Base-by-base conservation (phyloP, 92 coral and sea anemone genomes). In the Zoanthus gigantus region DNA sequence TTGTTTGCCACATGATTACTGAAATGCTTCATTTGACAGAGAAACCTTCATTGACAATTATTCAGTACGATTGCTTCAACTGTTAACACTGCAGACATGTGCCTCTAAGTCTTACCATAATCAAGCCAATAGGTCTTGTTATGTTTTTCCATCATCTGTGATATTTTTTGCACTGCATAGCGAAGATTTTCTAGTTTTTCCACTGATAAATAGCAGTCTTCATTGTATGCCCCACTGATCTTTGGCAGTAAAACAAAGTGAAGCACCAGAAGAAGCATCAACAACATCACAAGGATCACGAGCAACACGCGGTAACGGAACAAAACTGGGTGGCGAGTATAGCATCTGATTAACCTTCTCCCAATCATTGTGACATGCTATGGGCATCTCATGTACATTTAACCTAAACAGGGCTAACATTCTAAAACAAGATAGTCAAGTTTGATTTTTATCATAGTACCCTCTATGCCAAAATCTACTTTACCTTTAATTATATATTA, bases 41-140 rank as follows among this genome's bases (percentile, higher is more conserved):
- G 23, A 23, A 23, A 23, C 23, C 23, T 23, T 23, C 23, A 23
- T 23, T 23, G 23, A 23, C 23, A 23, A 23, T 23, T 23, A 23
- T 23, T 23, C 23, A 23, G 23, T 23, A 23, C 23, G 23, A 23
- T 23, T 23, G 23, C 23, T 23, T 23, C 23, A 23, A 23, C 23
- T 23, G 23, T 23, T 23, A 23, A 23, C 23, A 23, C 23, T 23
- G 23, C 23, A 23, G 23, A 23, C 23, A 23, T 23, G 23, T 23
- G 23, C 23, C 23, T 37, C 42, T 37, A 37, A 37, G 42, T 37
- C 42, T 92, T 60, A 96, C 98, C 98, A 58, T 91, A 96, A 76
- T 96, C 98, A 14, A 96, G 90, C 98, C 98, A 96, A 73, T 96
- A 96, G 0, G 94, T 88, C 44, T 92, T 86, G 71, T 92, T 92